Base-by-base conservation (phyloP, 2,797 vertebrate genomes). In the Leptatherina wallacei region DNA sequence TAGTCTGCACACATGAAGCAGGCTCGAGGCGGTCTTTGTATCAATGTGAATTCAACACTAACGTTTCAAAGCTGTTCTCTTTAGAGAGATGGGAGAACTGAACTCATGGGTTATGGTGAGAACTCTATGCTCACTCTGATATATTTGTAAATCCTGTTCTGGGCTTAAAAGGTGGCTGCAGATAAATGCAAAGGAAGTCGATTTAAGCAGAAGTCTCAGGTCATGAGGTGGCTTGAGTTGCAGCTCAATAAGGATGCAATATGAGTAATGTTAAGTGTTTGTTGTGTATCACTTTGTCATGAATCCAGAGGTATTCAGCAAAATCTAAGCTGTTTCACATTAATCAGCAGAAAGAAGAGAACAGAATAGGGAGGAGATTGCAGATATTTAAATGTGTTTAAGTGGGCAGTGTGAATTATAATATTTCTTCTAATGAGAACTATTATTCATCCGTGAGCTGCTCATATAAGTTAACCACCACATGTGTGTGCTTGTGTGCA, bases 361-460 rank as follows among this genome's bases (percentile, higher is more conserved):
- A 57, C 56, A 9, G 12, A 29, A 24, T 63, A 63, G 60, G 13
- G 16, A 54, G 38, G 40, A 78, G 75, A 61, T 51, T 55, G 54
- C 62, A 13, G 24, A 75, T 65, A 32, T 72, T 51, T 62, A 44
- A 79, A 62, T 62, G 65, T 83, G 61, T 77, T 81, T 71, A 79
- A 77, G 49, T 69, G 65, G 82, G 80, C 40, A 8, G 27, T 51
- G 61, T 54, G 62, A 73, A 80, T 71, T 60, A 30, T 74, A 84
- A 84, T 85, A 60, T 72, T 52, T 51, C 11, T 8, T 60, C 52
- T 86, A 86, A 83, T 85, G 74, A 75, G 65, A 75, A 60, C 68
- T 61, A 75, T 87, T 83, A 90, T 75, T 83, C 80, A 85, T 81
- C 24, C 2, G 71, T 36, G 69, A 68, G 65, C 51, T 69, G 59